These are phyloP conservation scores for Plectrocnemia conspersa DNA, from an alignment of 1,140 invertebrate species.

Conservation along the genomic window DNA sequence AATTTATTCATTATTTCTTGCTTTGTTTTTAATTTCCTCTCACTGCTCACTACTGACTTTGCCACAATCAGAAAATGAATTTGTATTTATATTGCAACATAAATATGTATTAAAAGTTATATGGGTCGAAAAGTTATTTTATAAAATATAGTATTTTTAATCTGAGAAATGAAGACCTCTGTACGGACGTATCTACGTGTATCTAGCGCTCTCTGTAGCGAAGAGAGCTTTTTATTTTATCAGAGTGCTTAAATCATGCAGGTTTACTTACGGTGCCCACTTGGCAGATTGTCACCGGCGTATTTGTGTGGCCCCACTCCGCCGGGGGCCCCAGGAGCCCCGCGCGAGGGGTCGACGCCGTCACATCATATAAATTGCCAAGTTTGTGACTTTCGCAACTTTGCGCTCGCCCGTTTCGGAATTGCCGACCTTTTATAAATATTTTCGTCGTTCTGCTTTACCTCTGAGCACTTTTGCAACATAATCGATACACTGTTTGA, in stretches of 20 bases:
- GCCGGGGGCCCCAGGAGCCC: background rate
- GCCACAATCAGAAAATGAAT: no score
- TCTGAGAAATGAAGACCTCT: constrained; percentile 2
- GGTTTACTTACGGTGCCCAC: constrained; percentile 22
- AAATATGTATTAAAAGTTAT: no score
- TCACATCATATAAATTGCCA: constrained; percentile 29
- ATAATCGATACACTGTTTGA: no score
- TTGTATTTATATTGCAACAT: no score
- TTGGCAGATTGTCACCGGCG: constrained; percentile 25
- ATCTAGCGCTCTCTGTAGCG: background rate
- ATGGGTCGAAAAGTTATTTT: no score
- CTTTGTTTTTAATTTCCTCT: no score
- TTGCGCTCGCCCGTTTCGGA: constrained; percentile 15
- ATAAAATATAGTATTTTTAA: no score
- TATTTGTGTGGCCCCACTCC: constrained; percentile 4
- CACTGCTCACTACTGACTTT: no score
- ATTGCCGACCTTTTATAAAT: constrained; percentile 9
- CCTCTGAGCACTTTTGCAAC: background rate
- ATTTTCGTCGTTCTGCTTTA: background rate
- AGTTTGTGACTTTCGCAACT: constrained; percentile 24
- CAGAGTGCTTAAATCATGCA: constrained; percentile 24
- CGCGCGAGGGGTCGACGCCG: constrained; percentile 5
- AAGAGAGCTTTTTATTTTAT: constrained; percentile 20
- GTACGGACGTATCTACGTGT: background rate
- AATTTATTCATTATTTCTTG: no score